These are phyloP conservation scores for Tenthredo notha DNA, from an alignment of 2,888 invertebrate genomes.

Conservation along the genomic window DNA sequence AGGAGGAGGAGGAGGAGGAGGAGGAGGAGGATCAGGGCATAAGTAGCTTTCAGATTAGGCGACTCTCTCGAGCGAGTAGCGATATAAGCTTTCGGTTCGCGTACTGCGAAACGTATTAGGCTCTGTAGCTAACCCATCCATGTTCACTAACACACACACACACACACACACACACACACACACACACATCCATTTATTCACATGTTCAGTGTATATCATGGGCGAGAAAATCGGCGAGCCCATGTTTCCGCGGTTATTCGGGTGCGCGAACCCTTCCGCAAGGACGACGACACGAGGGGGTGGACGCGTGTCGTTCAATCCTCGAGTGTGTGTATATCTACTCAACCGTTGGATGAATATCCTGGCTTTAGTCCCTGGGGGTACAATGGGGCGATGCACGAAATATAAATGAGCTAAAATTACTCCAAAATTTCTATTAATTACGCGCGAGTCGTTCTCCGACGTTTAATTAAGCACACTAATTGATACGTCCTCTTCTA, in stretches of 20 bases:
- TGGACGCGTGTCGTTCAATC: conserved; percentile 7
- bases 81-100: conserved; percentile 27
- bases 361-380: background rate
- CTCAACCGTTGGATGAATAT: background rate
- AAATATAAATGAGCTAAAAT: conserved; percentile 29
- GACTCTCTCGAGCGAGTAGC: conserved; percentile 25
- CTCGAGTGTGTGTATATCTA: background rate
- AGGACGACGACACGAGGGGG: conserved; percentile 19
- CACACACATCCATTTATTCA: background rate
- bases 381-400: background rate
- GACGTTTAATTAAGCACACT: conserved; percentile 35
- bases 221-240: conserved; percentile 12
- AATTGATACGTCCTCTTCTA: conserved; percentile 13
- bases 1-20: background rate
- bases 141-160: background rate
- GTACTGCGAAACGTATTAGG: conserved; percentile 3
- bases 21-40: background rate
- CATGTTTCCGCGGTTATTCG: conserved; percentile 1
- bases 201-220: background rate
- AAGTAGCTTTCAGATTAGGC: conserved; percentile 35
- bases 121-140: background rate
- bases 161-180: background rate
- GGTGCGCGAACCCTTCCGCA: conserved; percentile 15
- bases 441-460: conserved; percentile 19
- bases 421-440: conserved; percentile 32